Evolutionary conservation across 1,140 invertebrate genomes (phyloP).

Genomic region (Drosophila nebulosa): DNA sequence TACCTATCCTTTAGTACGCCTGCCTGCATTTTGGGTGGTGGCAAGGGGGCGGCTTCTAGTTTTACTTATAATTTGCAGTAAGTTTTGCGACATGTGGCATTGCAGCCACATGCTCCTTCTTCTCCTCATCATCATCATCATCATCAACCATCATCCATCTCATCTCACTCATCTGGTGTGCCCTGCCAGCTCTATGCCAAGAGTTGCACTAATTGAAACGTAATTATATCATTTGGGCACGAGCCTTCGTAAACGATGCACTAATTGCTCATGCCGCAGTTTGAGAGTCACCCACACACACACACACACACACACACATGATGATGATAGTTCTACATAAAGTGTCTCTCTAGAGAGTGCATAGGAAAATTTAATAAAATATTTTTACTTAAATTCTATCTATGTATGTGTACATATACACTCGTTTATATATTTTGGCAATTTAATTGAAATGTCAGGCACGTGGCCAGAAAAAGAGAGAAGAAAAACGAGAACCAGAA

Average conservation of each 20-base stretch:
- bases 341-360: not conserved
- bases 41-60: not conserved
- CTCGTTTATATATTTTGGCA: constrained; percentile 42
- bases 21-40: not conserved
- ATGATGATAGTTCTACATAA: not conserved
- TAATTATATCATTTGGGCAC: constrained; percentile 60
- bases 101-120: not conserved
- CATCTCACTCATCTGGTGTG: not conserved
- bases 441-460: constrained; percentile 60
- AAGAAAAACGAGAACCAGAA: not conserved
- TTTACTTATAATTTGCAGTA: not conserved
- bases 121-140: not conserved
- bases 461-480: constrained; percentile 26
- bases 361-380: not conserved
- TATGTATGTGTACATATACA: constrained; percentile 29
- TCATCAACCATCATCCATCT: not conserved
- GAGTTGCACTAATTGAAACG: constrained; percentile 57
- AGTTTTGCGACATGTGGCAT: constrained; percentile 1
- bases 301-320: not conserved
- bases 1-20: not conserved
- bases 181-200: constrained; percentile 12
- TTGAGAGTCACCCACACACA: constrained; percentile 16
- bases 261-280: constrained; percentile 21
- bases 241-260: constrained; percentile 4
- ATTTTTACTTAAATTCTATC: constrained; percentile 10